Evolutionary conservation across 2,888 invertebrate species (phyloP), one percentile per base, ranked within the genome.

Genomic region (Netelia inedita): DNA sequence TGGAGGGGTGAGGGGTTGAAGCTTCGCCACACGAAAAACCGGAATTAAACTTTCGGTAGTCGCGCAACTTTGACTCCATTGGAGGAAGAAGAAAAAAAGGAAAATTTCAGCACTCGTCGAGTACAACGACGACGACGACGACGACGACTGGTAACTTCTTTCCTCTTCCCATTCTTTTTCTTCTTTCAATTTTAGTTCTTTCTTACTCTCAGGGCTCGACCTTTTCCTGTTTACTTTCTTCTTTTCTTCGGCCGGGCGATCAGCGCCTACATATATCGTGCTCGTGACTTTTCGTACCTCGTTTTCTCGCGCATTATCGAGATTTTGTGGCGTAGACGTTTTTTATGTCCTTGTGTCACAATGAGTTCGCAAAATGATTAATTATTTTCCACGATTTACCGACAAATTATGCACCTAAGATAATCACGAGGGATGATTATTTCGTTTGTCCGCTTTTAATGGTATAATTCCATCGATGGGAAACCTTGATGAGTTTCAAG

Each of bases 11-110:
- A 75, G 81, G 65, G 66, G 68, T 68, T 16, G 19, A 79, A 86
- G 82, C 63, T 80, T 83, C 79, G 69, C 89, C 90, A 81, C 89
- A 83, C 89, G 89, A 82, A 79, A 81, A 86, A 84, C 85, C 57
- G 86, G 88, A 90, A 90, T 90, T 89, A 89, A 90, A 90, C 88
- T 90, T 90, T 89, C 87, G 85, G 87, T 82, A 88, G 85, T 88
- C 79, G 89, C 50, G 89, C 93, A 93, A 88, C 89, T 91, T 89
- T 90, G 90, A 87, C 90, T 88, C 75, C 89, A 89, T 88, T 90
- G 90, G 86, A 87, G 88, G 88, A 90, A 55, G 46, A 57, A 55
- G 11, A 35, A 79, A 46, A 55, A 50, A 61, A 19, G 46, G 46
- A 55, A 28, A 28, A 57, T 86, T 83, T 55, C 88, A 86, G 65